Conservation (phyloP, 2,888 invertebrate genomes). For the Fissipunctia ypsillon region DNA sequence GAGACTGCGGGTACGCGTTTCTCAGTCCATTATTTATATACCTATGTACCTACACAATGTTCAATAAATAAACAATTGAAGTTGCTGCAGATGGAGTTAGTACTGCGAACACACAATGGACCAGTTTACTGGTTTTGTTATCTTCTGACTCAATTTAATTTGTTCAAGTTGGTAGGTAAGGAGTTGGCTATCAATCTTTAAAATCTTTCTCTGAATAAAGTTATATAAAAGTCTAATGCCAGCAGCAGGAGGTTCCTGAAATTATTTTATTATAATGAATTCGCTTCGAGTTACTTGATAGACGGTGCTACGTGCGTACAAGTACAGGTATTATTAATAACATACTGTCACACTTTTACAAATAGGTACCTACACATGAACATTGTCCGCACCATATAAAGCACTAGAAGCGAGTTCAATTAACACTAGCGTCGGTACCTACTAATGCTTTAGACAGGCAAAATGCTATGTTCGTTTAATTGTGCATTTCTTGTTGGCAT, state of each 20-base stretch:
- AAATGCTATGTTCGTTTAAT: slow-evolving; percentile 38
- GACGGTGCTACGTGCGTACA: not conserved
- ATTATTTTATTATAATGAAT: slow-evolving; percentile 8
- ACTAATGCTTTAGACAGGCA: slow-evolving; percentile 48
- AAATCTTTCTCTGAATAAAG: slow-evolving; percentile 12
- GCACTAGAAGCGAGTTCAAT: slow-evolving; percentile 31
- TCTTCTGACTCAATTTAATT: slow-evolving; percentile 42
- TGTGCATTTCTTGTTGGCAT: slow-evolving; percentile 14
- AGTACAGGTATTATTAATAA: slow-evolving; percentile 6
- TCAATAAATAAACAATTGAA: slow-evolving; percentile 82
- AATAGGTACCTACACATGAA: slow-evolving; percentile 21
- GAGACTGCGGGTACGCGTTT: slow-evolving; percentile 79
- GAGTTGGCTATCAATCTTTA: not conserved
- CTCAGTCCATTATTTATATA: slow-evolving; percentile 75
- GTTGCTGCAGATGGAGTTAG: slow-evolving; percentile 71
- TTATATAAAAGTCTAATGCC: not conserved
- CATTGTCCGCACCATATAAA: slow-evolving; percentile 21
- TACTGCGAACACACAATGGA: slow-evolving; percentile 68
- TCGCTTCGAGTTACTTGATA: slow-evolving; percentile 4
- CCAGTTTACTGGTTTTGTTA: slow-evolving; percentile 59
- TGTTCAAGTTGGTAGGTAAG: slow-evolving; percentile 19
- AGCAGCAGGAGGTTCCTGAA: not conserved
- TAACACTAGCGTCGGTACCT: slow-evolving; percentile 35
- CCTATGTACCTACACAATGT: slow-evolving; percentile 80
- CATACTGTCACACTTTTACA: slow-evolving; percentile 16